Evolutionary conservation across 2,113 vertebrate species (phyloP), one percentile per base, ranked within the genome.

Genomic region (Scomber scombrus): DNA sequence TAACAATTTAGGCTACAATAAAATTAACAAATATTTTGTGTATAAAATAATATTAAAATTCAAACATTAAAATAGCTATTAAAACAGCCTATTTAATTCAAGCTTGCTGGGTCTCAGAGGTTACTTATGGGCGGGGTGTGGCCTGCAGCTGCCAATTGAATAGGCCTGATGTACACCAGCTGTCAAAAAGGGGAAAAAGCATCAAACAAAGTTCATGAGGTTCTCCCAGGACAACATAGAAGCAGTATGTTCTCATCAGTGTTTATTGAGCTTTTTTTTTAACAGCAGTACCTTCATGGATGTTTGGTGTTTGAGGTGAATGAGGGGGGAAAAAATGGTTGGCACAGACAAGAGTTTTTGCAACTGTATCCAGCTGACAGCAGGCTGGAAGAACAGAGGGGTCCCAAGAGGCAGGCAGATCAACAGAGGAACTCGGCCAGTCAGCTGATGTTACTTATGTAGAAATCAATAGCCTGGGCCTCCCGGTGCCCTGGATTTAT

Each of bases 391-490:
- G 80, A 89, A 90, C 75, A 75, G 67, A 2, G 18, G 12, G 3
- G 49, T 86, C 85, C 76, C 76, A 0, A 57, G 84, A 86, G 80
- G 71, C 47, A 23, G 19, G 26, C 49, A 15, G 75, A 78, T 89
- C 85, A 88, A 81, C 69, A 78, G 47, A 80, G 34, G 72, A 79
- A 68, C 65, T 62, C 54, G 4, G 66, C 78, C 74, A 49, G 26
- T 61, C 78, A 51, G 31, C 75, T 90, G 85, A 83, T 52, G 49
- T 88, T 84, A 83, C 72, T 93, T 86, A 87, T 84, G 83, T 72
- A 81, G 66, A 84, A 90, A 94, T 94, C 91, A 88, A 92, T 93
- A 91, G 34, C 34, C 61, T 10, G 8, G 60, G 64, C 83, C 51
- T 85, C 65, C 55, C 5, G 21, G 63, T 29, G 56, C 55, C 66